phyloP scores from a whole-genome alignment of 2,797 vertebrate genomes.

The Labroides dimidiatus region DNA sequence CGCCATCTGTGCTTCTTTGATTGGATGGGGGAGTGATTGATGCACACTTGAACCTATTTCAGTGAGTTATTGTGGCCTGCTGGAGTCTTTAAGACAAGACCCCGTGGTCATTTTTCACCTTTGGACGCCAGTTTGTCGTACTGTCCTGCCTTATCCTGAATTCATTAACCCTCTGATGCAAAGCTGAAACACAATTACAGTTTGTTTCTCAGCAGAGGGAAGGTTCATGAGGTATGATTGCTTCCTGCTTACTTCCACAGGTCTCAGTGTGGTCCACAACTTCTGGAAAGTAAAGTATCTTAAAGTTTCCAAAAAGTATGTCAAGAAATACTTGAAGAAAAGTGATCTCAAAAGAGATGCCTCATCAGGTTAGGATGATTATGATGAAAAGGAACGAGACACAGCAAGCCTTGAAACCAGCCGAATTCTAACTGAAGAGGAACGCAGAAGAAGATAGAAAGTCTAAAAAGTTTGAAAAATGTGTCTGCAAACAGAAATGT shows the following conservation, averaged over 20 bases:
- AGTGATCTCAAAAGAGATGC: too few species aligned
- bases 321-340: too few species aligned
- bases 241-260: not conserved
- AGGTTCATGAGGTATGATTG: not conserved
- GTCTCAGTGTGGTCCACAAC: not conserved
- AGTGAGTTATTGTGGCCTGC: conserved; percentile 67
- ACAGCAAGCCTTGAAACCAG: too few species aligned
- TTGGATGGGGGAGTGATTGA: conserved; percentile 76
- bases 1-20: conserved; percentile 70
- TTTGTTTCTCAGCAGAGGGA: conserved; percentile 1
- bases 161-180: conserved; percentile 50
- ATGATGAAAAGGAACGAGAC: too few species aligned
- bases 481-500: too few species aligned
- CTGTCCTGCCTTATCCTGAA: conserved; percentile 28
- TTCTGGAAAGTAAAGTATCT: not conserved
- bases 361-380: too few species aligned
- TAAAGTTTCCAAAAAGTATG: not conserved
- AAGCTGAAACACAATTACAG: conserved; percentile 43
- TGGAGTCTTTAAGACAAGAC: conserved; percentile 68
- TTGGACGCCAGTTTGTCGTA: conserved; percentile 38
- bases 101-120: conserved; percentile 59
- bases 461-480: too few species aligned
- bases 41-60: conserved; percentile 73
- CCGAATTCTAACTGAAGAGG: too few species aligned
- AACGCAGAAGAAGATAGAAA: too few species aligned